Evolutionary conservation across 1,140 invertebrate species (phyloP), one percentile per base, ranked within the genome.

Genomic region (Leptinotarsa lineolata): DNA sequence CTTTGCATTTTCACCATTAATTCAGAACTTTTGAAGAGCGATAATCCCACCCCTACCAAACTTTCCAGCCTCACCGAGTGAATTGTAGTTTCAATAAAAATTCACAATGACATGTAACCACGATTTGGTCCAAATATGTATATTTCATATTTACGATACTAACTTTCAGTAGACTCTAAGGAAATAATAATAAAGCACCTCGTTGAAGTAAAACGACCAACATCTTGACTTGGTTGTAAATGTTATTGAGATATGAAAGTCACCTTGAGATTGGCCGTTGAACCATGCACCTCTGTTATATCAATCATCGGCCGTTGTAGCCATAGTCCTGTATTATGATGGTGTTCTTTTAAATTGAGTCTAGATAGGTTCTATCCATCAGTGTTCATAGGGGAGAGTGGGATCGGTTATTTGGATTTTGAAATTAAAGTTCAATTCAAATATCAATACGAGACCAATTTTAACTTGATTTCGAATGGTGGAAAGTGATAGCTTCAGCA

Each of bases 201-300:
- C 39, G 64, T 66, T 16, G 48, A 54, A 16, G 48, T 54, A 13
- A 54, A 54, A 54, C 48, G 48, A 13, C 48, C 48, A 18, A 54
- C 48, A 54, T 54, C 48, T 54, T 54, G 48, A 54, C 48, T 54
- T 54, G 48, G 15, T 54, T 44, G 64, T n/a, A 13, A n/a, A 12
- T 39, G 39, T 22, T 69, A 69, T 59, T 54, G 48, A 69, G 45
- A 69, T 69, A 69, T 69, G 68, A 74, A 67, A 73, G 69, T 73
- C 72, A 73, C 73, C 76, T 75, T 77, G 73, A 67, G 54, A 60
- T 58, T 75, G 76, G 73, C 63, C 76, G 66, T 75, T 77, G 76
- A 77, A 74, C 76, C 64, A 73, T 72, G 71, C 76, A 73, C 74
- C 67, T 69, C 69, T 75, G 71, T 74, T 69, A 74, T 74, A 77